Base-by-base conservation (phyloP, 2,113 vertebrate genomes). In the Reinhardtius hippoglossoides region DNA sequence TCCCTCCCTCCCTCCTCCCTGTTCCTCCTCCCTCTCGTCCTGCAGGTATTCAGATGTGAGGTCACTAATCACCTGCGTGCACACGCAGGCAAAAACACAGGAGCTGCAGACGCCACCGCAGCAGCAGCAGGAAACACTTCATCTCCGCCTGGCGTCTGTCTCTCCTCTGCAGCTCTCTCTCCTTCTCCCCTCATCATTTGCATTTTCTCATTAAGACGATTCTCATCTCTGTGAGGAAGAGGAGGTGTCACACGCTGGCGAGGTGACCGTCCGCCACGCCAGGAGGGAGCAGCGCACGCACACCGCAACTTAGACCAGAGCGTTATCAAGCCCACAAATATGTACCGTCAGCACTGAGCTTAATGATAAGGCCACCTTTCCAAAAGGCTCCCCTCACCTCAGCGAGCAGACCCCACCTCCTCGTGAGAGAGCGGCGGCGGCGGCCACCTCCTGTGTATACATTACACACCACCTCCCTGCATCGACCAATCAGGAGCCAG, bases 401-500 rank as follows among this genome's bases (percentile, higher is more conserved):
- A 56, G 67, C 21, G 40, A 64, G 63, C 10, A 65, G 72, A 67
- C 76, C 80, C 82, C 81, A 57, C 78, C 88, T 67, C 82, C 69
- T 56, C 60, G 26, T 13, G 60, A 77, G 71, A 55, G 59, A 76
- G 68, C 57, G n/a, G 66, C 59, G 13, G 68, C 57, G n/a, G 66
- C 59, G 13, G 69, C 77, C 79, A 55, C 83, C 83, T 85, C 87
- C 78, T 68, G 79, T 88, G 90, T 92, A 85, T 92, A 92, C 87
- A 92, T 92, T 90, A 82, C 82, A 84, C 86, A 84, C 88, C 81
- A 77, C 80, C 88, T 86, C 84, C 81, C 42, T 50, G 81, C 74
- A 42, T 64, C 76, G 24, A 69, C 92, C 92, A 93, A 93, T 93
- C 91, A 91, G 88, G 61, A 88, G 77, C 68, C 81, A 24, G 87